Base-by-base conservation (phyloP, 2,888 invertebrate species). In the Drosophila subquinaria region DNA sequence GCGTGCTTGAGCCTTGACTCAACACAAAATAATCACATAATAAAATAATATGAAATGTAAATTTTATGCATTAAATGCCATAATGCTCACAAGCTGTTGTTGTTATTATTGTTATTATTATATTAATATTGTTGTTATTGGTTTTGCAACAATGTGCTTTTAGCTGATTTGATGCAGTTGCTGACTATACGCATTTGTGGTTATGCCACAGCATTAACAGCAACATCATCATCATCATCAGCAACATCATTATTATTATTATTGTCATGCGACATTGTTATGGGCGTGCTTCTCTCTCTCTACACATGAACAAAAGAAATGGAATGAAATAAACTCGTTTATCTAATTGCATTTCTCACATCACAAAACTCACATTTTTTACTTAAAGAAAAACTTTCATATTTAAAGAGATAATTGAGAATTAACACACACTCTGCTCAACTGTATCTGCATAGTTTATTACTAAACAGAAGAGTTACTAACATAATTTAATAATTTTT, bases 151-250 rank as follows among this genome's bases (percentile, higher is more conserved):
- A 48, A 61, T 52, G 68, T 47, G 63, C n/a, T 62, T 51, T 71
- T 64, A 66, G 63, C 57, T 69, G 57, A 78, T 81, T 81, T 71
- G 68, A 66, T 69, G 20, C 56, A 56, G n/a, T 35, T 15, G 27
- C 42, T 43, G 56, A 38, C 55, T 40, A 48, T 33, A 42, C 15
- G 30, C 57, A 50, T 53, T 55, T 55, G 72, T 2, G 73, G 51
- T 47, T 30, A 8, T 38, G 40, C 20, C 55, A 50, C 17, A 20
- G 20, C 55, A 55, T 38, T 57, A 53, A 11, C 51, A 56, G 42
- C 50, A 45, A 38, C 17, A 17, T 3, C 20, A n/a, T n/a, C n/a
- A 20, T 3, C 48, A 53, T 47, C 45, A 64, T 33, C 42, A 50
- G n/a, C 33, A 42, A 23, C 23, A 56, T 11, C 15, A n/a, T n/a